These are phyloP conservation scores for Pachyseris speciosa DNA, from an alignment of 64 coral and sea anemone genomes.

Conservation along the genomic window DNA sequence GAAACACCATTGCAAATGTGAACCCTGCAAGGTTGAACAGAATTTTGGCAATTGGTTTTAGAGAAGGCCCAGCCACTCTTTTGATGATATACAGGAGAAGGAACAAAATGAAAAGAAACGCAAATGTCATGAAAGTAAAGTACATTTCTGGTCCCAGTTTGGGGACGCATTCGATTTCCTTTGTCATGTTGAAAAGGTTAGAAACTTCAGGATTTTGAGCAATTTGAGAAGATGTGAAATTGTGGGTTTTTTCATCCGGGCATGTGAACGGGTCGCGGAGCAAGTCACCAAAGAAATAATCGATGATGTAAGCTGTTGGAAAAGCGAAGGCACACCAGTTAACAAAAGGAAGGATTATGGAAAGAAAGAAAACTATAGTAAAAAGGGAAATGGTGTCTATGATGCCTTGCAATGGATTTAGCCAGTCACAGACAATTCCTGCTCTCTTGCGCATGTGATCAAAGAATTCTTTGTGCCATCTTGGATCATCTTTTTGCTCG, in stretches of 20 bases:
- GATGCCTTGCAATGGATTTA: constrained; percentile 28
- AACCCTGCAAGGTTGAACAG: constrained; percentile 15
- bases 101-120: background rate
- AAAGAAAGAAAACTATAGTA: background rate
- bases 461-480: constrained; percentile 72
- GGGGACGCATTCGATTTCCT: background rate
- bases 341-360: constrained; percentile 24
- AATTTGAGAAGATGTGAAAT: constrained; percentile 51
- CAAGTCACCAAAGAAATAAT: constrained; percentile 44
- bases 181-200: background rate
- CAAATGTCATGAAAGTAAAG: background rate
- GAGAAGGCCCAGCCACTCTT: background rate
- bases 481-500: constrained; percentile 38
- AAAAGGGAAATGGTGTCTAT: constrained; percentile 1
- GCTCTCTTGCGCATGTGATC: constrained; percentile 44
- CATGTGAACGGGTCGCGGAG: constrained; percentile 52
- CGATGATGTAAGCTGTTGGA: constrained; percentile 53
- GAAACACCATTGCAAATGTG: constrained; percentile 24
- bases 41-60: background rate
- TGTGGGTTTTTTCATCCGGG: background rate
- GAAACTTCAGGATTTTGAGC: constrained; percentile 9
- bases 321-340: constrained; percentile 46
- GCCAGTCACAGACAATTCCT: constrained; percentile 32
- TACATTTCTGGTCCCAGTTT: constrained; percentile 19
- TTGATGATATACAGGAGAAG: constrained; percentile 13